These are phyloP conservation scores for Gadus chalcogrammus DNA, from an alignment of 2,113 vertebrate genomes.

Conservation along the genomic window DNA sequence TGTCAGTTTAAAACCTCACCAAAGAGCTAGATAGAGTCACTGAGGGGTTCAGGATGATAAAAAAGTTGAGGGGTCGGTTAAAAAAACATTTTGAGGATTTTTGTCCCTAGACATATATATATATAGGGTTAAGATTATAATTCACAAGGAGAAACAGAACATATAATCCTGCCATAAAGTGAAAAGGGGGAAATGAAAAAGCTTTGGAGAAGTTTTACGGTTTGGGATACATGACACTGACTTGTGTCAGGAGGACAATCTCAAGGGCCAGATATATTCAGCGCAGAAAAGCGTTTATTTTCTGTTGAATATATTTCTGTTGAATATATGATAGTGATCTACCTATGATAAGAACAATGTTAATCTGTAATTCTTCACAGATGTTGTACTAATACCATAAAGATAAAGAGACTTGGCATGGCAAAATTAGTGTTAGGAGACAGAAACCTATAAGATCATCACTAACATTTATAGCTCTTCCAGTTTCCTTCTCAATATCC, in stretches of 20 bases:
- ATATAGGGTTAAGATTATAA: background rate
- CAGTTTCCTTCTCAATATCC: too few species aligned
- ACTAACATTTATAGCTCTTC: too few species aligned
- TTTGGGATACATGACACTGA: too few species aligned
- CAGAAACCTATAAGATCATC: too few species aligned
- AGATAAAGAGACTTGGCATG: slow-evolving; percentile 14
- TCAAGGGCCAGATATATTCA: slow-evolving; percentile 10
- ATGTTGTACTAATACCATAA: slow-evolving; percentile 37
- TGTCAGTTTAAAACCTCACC: too few species aligned
- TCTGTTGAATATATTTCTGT: slow-evolving; percentile 25
- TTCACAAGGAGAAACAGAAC: slow-evolving; percentile 12
- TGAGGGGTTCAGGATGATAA: too few species aligned
- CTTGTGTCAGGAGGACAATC: background rate
- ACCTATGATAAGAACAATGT: slow-evolving; percentile 36
- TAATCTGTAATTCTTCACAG: slow-evolving; percentile 56
- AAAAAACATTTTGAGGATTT: too few species aligned
- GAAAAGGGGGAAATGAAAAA: slow-evolving; percentile 21
- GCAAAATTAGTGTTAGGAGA: too few species aligned
- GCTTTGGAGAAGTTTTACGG: too few species aligned
- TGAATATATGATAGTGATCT: slow-evolving; percentile 42
- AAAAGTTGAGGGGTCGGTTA: too few species aligned
- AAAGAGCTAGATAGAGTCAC: too few species aligned
- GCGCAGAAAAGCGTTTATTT: slow-evolving; percentile 4
- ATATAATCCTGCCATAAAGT: background rate
- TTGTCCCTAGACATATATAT: too few species aligned